phyloP scores from a whole-genome alignment of 2,888 invertebrate genomes.

The Pterostichus madidus region DNA sequence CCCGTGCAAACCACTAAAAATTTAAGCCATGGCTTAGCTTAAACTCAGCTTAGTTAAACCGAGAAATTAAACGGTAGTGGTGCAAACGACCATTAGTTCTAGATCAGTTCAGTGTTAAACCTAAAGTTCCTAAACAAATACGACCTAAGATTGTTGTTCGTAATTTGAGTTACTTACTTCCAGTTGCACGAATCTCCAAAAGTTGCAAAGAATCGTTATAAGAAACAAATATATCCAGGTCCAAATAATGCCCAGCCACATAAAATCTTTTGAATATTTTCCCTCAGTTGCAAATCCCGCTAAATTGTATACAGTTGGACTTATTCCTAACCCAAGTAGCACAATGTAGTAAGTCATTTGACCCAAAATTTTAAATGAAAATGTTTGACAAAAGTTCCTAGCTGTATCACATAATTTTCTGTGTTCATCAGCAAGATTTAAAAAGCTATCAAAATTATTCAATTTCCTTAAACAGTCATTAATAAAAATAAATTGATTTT shows the following conservation, averaged over 20 bases:
- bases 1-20: too few relatives aligned
- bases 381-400: not conserved
- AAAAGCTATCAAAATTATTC: not conserved
- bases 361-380: not conserved
- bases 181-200: not conserved
- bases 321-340: not conserved
- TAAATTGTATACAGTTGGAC: not conserved
- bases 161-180: conserved; percentile 7
- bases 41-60: too few relatives aligned
- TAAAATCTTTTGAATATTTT: not conserved
- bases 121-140: too few relatives aligned
- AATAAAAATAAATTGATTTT: conserved; percentile 5
- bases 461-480: not conserved
- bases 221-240: not conserved
- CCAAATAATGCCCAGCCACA: not conserved
- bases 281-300: not conserved
- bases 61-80: too few relatives aligned
- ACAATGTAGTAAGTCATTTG: not conserved
- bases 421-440: not conserved
- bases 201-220: not conserved
- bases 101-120: too few relatives aligned
- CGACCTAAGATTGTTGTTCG: too few relatives aligned
- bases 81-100: too few relatives aligned
- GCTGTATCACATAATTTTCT: not conserved
- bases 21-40: too few relatives aligned